A percentile compares a stretch with the other conserved stretches of the same genome.
Evolutionary conservation across 2,797 vertebrate species (phyloP).

Genomic region (Jordanella pulchra): DNA sequence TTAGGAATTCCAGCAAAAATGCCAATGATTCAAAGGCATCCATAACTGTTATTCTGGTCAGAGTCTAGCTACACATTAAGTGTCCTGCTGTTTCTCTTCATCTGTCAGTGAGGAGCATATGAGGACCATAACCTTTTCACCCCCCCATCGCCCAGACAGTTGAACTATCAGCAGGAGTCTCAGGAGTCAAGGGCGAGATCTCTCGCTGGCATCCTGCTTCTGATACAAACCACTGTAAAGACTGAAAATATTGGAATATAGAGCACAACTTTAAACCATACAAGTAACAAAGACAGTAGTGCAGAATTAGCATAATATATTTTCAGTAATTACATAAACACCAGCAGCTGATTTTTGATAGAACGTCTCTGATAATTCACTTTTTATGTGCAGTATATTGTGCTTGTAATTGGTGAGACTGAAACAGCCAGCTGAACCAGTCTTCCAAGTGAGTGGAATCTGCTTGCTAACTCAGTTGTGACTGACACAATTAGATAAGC

Average conservation of each 20-base stretch:
- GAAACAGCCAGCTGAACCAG: constrained; percentile 42
- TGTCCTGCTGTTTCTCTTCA: constrained; percentile 33
- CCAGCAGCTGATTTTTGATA: constrained; percentile 2
- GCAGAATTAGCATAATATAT: constrained; percentile 4
- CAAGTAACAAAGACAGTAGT: neutral
- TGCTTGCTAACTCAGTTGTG: constrained; percentile 55
- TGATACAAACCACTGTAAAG: constrained; percentile 10
- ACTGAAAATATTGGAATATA: neutral
- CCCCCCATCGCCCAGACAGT: constrained; percentile 12
- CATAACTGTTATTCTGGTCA: constrained; percentile 4
- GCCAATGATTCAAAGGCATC: constrained; percentile 4
- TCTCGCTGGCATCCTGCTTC: constrained; percentile 13
- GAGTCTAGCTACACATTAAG: constrained; percentile 1
- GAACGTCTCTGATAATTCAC: constrained; percentile 16
- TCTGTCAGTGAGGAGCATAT: constrained; percentile 17
- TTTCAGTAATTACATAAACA: neutral
- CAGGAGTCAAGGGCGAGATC: constrained; percentile 30
- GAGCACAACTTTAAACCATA: neutral
- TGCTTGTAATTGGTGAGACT: constrained; percentile 48
- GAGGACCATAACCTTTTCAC: constrained; percentile 26
- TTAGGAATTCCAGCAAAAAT: neutral
- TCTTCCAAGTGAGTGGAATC: constrained; percentile 38
- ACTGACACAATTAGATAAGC: constrained; percentile 46
- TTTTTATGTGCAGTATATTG: constrained; percentile 30
- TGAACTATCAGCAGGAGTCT: constrained; percentile 29